Evolutionary conservation across 1,140 invertebrate species (phyloP).

Genomic region (Neelides sp.): DNA sequence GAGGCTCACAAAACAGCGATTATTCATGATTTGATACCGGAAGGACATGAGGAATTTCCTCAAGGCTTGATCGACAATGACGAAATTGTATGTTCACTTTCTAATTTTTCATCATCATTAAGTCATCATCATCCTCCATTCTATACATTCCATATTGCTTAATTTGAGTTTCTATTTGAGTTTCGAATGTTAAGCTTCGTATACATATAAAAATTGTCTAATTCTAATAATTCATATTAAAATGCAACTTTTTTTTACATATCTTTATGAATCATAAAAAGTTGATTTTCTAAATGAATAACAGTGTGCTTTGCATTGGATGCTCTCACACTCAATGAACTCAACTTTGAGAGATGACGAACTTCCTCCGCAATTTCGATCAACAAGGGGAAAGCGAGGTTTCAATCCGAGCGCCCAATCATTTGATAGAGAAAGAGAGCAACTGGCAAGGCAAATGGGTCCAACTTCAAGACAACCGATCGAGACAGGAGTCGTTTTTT

Average conservation of each 20-base stretch:
- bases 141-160: neutral
- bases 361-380: neutral
- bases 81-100: conserved; percentile 26
- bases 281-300: neutral
- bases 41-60: conserved; percentile 17
- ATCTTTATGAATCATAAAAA: neutral
- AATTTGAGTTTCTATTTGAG: neutral
- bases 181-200: neutral
- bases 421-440: neutral
- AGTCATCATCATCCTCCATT: neutral
- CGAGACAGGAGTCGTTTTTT: conserved; percentile 24
- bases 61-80: conserved; percentile 28
- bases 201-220: no score
- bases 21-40: conserved; percentile 22
- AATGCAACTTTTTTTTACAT: neutral
- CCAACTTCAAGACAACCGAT: conserved; percentile 19
- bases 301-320: conserved; percentile 32
- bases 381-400: neutral
- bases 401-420: neutral
- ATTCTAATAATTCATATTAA: no score
- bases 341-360: conserved; percentile 30
- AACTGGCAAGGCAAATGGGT: neutral
- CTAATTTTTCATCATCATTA: neutral
- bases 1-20: conserved; percentile 22
- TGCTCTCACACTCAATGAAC: conserved; percentile 32